Base-by-base conservation (phyloP, 2,113 vertebrate genomes). In the Heterochromis multidens region DNA sequence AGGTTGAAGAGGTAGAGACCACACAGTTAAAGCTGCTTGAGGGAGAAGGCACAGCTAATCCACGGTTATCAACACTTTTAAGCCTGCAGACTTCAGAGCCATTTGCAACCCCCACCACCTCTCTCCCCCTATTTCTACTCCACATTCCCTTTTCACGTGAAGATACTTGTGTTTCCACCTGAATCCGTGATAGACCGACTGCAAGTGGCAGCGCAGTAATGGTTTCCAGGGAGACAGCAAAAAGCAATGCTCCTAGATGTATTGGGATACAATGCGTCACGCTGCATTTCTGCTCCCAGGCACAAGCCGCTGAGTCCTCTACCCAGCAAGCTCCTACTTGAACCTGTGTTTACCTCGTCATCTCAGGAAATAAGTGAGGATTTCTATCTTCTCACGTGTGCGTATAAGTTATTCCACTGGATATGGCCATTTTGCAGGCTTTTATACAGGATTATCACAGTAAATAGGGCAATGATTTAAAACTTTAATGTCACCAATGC, bases 151-250 rank as follows among this genome's bases (percentile, higher is more conserved):
- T 91, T 92, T 87, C 80, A 63, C 77, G 25, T 58, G 6, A 79
- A 87, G 62, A 90, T 62, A 88, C 88, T 33, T 23, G 84, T 86
- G 86, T 88, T 89, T 90, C 87, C 90, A 92, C 92, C 94, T 90
- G 92, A 91, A 91, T 84, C 84, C 6, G 27, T 87, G 87, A 87
- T 85, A 82, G 87, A 74, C 77, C 5, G 79, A 89, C 89, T 86
- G 88, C 84, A 27, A 91, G 90, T 82, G 85, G 81, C 54, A 74
- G 92, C 3, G 17, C 57, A 23, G 77, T 82, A 89, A 91, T 89
- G 88, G 93, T 94, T 95, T 94, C 93, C 94, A 93, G 81, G 94
- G 95, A 92, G 88, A 94, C 81, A 1, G 87, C 13, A 40, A 90
- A 72, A 89, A 82, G 86, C 79, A 77, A 54, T 17, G 35, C 82